A percentile compares a stretch with the other conserved stretches of the same genome.
Evolutionary conservation across 2,113 vertebrate species (phyloP).

Genomic region (Oryzias melastigma): DNA sequence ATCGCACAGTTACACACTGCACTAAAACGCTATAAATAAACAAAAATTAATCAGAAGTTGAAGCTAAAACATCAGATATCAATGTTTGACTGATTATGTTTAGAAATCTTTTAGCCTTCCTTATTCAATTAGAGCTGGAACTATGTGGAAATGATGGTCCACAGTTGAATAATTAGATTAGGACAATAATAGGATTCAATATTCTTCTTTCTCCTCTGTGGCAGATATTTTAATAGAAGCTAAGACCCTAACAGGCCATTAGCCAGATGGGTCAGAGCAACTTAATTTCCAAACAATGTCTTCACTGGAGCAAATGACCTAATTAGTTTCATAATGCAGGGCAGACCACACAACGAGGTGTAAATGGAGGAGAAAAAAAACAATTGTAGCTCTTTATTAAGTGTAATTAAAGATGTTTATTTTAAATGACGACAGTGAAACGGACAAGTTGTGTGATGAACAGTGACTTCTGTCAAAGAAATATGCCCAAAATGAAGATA

Average conservation of each 20-base stretch:
- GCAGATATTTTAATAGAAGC: slow-evolving; percentile 78
- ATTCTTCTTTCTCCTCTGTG: slow-evolving; percentile 76
- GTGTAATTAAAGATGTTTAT: slow-evolving; percentile 30
- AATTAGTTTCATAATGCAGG: slow-evolving; percentile 75
- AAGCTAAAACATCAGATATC: neutral
- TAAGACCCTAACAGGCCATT: slow-evolving; percentile 77
- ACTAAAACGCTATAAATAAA: too few relatives aligned
- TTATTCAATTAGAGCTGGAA: slow-evolving; percentile 50
- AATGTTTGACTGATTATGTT: slow-evolving; percentile 36
- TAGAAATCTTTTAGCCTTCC: slow-evolving; percentile 40
- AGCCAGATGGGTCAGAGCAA: slow-evolving; percentile 74
- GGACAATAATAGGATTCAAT: slow-evolving; percentile 81
- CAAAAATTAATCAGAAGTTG: too few relatives aligned
- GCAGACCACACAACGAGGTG: slow-evolving; percentile 38
- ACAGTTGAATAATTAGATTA: slow-evolving; percentile 76
- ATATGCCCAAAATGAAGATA: neutral
- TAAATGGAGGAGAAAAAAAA: slow-evolving; percentile 41
- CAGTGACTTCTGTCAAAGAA: slow-evolving; percentile 29
- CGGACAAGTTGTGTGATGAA: slow-evolving; percentile 6
- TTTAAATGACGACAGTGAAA: slow-evolving; percentile 29
- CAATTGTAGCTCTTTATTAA: slow-evolving; percentile 36
- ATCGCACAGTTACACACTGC: too few relatives aligned
- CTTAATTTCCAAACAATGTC: slow-evolving; percentile 76
- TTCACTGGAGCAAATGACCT: slow-evolving; percentile 75
- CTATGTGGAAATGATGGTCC: slow-evolving; percentile 48